Evolutionary conservation across 2,113 vertebrate genomes (phyloP).

Genomic region (Laticauda colubrina): DNA sequence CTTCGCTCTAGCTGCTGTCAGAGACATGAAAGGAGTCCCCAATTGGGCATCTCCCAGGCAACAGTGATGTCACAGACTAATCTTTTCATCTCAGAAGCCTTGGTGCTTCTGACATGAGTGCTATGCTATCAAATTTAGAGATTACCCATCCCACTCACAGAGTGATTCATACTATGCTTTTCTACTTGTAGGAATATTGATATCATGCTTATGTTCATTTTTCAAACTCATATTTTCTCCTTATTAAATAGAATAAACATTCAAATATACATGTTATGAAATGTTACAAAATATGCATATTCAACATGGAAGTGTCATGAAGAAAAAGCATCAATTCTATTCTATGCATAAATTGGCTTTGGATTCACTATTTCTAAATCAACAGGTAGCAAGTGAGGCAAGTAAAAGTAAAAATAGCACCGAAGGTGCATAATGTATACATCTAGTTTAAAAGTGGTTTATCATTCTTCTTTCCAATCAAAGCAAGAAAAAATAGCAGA

Average conservation of each 20-base stretch:
- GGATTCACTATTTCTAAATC: not conserved
- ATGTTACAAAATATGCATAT: not conserved
- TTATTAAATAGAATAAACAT: not conserved
- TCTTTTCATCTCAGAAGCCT: not conserved
- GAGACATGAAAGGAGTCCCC: not conserved
- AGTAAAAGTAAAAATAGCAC: constrained; percentile 26
- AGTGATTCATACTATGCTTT: not conserved
- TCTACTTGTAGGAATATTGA: not conserved
- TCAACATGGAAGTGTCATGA: not conserved
- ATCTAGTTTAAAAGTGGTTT: constrained; percentile 50
- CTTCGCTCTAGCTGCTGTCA: not conserved
- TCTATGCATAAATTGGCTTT: not conserved
- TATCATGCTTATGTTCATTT: not conserved
- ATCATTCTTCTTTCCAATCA: constrained; percentile 55
- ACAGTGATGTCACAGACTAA: not conserved
- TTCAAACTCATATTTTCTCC: not conserved
- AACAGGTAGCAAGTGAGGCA: constrained; percentile 12
- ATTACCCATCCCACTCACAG: not conserved
- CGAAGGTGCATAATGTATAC: not conserved
- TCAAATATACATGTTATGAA: not conserved
- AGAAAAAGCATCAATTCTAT: not conserved
- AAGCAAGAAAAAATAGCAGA: constrained; percentile 16
- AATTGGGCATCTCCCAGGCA: not conserved
- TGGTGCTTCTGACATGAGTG: not conserved
- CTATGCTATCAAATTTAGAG: not conserved